These are phyloP conservation scores for Heterotilapia buettikoferi DNA, from an alignment of 2,113 vertebrate species.

Conservation along the genomic window DNA sequence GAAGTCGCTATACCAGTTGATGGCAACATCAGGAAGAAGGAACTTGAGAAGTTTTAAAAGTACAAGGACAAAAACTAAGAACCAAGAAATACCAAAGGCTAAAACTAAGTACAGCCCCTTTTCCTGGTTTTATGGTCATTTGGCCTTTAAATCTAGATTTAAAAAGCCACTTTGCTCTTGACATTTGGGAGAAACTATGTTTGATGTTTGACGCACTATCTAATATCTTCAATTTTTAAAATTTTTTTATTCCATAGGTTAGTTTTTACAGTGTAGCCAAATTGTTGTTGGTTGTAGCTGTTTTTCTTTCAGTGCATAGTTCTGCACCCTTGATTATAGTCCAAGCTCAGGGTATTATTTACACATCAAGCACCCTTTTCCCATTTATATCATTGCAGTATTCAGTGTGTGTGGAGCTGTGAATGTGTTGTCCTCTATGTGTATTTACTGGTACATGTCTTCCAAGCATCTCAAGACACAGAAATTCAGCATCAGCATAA, in stretches of 20 bases:
- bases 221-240: not conserved
- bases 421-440: not conserved
- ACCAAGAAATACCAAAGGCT: not conserved
- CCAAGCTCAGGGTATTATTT: not conserved
- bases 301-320: not conserved
- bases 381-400: not conserved
- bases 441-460: not conserved
- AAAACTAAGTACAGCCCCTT: not conserved
- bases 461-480: not conserved
- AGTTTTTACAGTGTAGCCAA: not conserved
- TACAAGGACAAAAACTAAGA: not conserved
- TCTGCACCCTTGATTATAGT: not conserved
- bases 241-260: rapidly evolving
- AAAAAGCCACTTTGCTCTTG: not conserved
- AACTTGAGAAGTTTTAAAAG: not conserved
- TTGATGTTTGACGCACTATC: not conserved
- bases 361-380: not conserved
- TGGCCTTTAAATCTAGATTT: not conserved
- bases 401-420: not conserved
- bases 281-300: not conserved
- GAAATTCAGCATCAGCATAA: not conserved
- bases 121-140: not conserved
- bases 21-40: not conserved
- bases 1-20: rapidly evolving
- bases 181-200: not conserved